phyloP scores from a whole-genome alignment of 2,797 vertebrate species.

The Nannoperca australis region DNA sequence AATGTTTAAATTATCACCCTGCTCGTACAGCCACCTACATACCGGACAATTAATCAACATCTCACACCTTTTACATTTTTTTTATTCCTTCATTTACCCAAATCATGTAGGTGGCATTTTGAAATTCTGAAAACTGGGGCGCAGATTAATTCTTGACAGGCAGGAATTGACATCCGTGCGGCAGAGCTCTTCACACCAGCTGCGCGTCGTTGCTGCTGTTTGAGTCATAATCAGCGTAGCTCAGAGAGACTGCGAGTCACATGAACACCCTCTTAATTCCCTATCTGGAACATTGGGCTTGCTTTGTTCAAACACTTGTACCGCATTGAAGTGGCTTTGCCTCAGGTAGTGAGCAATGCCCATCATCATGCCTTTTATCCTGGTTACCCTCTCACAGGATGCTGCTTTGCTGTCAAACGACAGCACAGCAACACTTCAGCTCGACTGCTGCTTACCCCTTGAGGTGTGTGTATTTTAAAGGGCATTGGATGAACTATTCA shows the following conservation, averaged over 20 bases:
- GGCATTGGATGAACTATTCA: conserved; percentile 88
- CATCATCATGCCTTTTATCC: conserved; percentile 86
- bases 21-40: conserved; percentile 43
- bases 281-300: conserved; percentile 66
- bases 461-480: conserved; percentile 88
- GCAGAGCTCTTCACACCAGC: conserved; percentile 68
- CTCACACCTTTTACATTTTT: conserved; percentile 49
- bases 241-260: conserved; percentile 68
- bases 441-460: conserved; percentile 67
- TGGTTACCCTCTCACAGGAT: conserved; percentile 86
- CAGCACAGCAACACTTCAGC: conserved; percentile 81
- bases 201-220: conserved; percentile 61
- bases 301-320: conserved; percentile 81
- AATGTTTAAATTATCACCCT: conserved; percentile 44
- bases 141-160: conserved; percentile 70
- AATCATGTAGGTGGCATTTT: conserved; percentile 67
- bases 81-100: conserved; percentile 46
- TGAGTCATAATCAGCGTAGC: conserved; percentile 73
- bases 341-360: conserved; percentile 84
- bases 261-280: conserved; percentile 70
- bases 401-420: conserved; percentile 83
- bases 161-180: conserved; percentile 68
- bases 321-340: conserved; percentile 73
- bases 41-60: conserved; percentile 58
- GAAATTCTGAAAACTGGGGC: conserved; percentile 59